These are phyloP conservation scores for Nerophis ophidion DNA, from an alignment of 2,113 vertebrate genomes.

Conservation along the genomic window DNA sequence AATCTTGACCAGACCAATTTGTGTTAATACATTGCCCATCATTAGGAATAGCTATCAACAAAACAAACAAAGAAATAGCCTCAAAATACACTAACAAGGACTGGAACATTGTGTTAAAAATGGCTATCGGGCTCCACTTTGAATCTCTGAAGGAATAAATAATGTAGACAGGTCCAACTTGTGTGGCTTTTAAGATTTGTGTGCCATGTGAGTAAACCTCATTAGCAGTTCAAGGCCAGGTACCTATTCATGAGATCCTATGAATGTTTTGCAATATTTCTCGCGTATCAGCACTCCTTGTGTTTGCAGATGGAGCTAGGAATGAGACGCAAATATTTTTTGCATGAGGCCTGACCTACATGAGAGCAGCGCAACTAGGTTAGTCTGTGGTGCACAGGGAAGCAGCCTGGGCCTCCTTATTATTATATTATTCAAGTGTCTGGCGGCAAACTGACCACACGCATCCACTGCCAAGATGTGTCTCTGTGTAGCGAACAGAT, in stretches of 20 bases:
- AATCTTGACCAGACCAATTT: not conserved
- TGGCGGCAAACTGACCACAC: constrained; percentile 47
- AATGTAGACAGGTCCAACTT: constrained; percentile 51
- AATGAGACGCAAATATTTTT: constrained; percentile 28
- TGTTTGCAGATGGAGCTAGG: constrained; percentile 34
- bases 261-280: constrained; percentile 28
- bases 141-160: constrained; percentile 61
- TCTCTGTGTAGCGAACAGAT: not conserved
- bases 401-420: constrained; percentile 24
- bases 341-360: constrained; percentile 48
- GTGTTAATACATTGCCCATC: not conserved
- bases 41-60: not conserved
- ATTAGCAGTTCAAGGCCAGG: constrained; percentile 29
- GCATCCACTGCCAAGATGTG: constrained; percentile 15
- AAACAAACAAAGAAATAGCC: constrained; percentile 16
- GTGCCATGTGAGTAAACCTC: constrained; percentile 11
- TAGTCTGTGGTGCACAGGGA: constrained; percentile 36
- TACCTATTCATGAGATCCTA: constrained; percentile 35
- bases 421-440: constrained; percentile 54
- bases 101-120: constrained; percentile 60
- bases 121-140: constrained; percentile 55
- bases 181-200: constrained; percentile 2
- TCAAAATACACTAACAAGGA: constrained; percentile 47
- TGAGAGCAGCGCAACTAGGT: constrained; percentile 46
- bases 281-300: constrained; percentile 8